phyloP scores from a whole-genome alignment of 2,113 vertebrate genomes.

The Osmerus eperlanus region DNA sequence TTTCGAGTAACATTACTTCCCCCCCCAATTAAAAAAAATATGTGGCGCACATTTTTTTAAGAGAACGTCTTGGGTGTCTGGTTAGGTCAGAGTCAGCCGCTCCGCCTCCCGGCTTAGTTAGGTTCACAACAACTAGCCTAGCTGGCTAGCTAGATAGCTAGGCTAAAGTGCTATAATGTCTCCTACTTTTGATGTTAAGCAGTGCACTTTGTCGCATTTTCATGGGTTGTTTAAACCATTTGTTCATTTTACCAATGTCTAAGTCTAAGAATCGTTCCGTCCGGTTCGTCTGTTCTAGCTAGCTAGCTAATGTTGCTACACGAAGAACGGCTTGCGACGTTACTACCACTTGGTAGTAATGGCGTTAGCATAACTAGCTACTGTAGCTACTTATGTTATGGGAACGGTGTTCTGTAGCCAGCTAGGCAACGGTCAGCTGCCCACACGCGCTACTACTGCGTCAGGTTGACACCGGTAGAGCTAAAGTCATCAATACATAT shows the following conservation, averaged over 20 bases:
- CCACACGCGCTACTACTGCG: too few relatives aligned
- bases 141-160: not conserved
- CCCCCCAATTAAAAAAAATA: constrained; percentile 11
- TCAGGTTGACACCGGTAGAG: too few relatives aligned
- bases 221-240: too few relatives aligned
- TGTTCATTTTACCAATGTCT: too few relatives aligned
- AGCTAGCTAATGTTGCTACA: not conserved
- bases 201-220: not conserved
- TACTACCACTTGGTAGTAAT: not conserved
- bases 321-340: too few relatives aligned
- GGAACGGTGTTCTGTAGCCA: too few relatives aligned
- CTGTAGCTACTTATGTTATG: too few relatives aligned
- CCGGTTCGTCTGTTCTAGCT: not conserved
- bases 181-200: not conserved
- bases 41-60: constrained; percentile 61
- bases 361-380: too few relatives aligned
- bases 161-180: not conserved
- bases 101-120: constrained; percentile 56
- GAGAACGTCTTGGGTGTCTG: constrained; percentile 51
- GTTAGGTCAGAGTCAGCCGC: constrained; percentile 43
- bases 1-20: constrained; percentile 22
- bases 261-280: too few relatives aligned
- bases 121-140: constrained; percentile 46
- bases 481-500: too few relatives aligned
- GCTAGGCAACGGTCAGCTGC: too few relatives aligned